Conservation (phyloP, 35 echinoderm and acorn worm species). For the Acanthaster planci region DNA sequence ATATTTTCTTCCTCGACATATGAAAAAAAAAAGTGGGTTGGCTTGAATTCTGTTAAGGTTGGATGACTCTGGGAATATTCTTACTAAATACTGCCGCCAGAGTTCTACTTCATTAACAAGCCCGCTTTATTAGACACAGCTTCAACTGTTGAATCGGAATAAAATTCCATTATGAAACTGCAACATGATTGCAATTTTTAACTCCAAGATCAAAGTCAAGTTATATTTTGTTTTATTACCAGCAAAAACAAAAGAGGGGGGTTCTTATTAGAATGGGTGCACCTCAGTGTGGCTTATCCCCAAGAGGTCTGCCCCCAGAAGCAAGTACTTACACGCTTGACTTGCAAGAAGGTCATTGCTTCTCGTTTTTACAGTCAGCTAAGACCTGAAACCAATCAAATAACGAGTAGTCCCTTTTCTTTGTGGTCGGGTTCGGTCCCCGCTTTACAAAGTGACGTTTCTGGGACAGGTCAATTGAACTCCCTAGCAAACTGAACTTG, state of each 20-base stretch:
- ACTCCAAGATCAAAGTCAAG: constrained; percentile 18
- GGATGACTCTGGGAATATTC: too few species aligned
- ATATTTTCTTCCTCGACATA: too few species aligned
- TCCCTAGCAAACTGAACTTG: neutral
- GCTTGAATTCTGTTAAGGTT: too few species aligned
- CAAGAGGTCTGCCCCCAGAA: constrained; percentile 5
- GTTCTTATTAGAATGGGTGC: constrained; percentile 12
- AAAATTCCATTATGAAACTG: constrained; percentile 19
- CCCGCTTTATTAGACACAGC: too few species aligned
- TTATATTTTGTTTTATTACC: constrained; percentile 19
- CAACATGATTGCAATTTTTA: neutral
- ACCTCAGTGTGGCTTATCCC: neutral
- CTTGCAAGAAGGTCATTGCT: constrained; percentile 5
- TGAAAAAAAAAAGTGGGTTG: too few species aligned
- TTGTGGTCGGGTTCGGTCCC: neutral
- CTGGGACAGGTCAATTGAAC: constrained; percentile 44
- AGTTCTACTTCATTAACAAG: too few species aligned
- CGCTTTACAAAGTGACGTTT: constrained; percentile 29
- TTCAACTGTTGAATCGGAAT: too few species aligned
- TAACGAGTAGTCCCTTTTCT: neutral
- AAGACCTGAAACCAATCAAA: constrained; percentile 29
- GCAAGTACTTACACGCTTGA: constrained; percentile 30
- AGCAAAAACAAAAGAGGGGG: constrained; percentile 5
- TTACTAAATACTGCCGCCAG: too few species aligned
- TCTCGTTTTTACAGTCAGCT: neutral